Conservation (phyloP, 2,888 invertebrate genomes). For the Idaea dimidiata region DNA sequence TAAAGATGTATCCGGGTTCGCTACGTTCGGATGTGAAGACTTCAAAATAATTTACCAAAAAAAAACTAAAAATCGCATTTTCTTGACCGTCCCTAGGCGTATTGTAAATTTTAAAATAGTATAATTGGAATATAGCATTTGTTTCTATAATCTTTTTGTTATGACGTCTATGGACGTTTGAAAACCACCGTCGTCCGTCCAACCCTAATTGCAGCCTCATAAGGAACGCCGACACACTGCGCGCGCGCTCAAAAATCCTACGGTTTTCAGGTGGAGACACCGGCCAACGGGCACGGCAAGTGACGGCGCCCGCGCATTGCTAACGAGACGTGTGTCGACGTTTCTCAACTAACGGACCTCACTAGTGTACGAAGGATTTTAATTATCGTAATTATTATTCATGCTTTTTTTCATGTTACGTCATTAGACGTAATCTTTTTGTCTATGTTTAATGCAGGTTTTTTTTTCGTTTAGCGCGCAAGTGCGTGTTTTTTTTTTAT, state of each 20-base stretch:
- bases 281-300: constrained; percentile 69
- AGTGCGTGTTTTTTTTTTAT: too few species aligned
- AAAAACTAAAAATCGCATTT: too few species aligned
- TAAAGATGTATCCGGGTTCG: background rate
- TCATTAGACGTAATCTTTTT: background rate
- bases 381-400: constrained; percentile 32
- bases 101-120: background rate
- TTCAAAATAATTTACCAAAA: too few species aligned
- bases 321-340: constrained; percentile 70
- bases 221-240: constrained; percentile 79
- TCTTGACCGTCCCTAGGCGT: background rate
- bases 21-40: background rate
- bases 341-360: constrained; percentile 78
- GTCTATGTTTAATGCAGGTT: background rate
- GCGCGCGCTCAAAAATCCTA: constrained; percentile 61
- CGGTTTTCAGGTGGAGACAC: constrained; percentile 71
- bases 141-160: too few species aligned
- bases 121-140: background rate
- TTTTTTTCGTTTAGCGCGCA: background rate
- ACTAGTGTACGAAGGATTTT: constrained; percentile 64
- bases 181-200: constrained; percentile 41
- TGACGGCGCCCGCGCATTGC: constrained; percentile 37
- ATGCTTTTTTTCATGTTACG: constrained; percentile 12
- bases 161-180: background rate
- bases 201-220: constrained; percentile 50